Base-by-base conservation (phyloP, 2,888 invertebrate genomes). In the Mythimna impura region DNA sequence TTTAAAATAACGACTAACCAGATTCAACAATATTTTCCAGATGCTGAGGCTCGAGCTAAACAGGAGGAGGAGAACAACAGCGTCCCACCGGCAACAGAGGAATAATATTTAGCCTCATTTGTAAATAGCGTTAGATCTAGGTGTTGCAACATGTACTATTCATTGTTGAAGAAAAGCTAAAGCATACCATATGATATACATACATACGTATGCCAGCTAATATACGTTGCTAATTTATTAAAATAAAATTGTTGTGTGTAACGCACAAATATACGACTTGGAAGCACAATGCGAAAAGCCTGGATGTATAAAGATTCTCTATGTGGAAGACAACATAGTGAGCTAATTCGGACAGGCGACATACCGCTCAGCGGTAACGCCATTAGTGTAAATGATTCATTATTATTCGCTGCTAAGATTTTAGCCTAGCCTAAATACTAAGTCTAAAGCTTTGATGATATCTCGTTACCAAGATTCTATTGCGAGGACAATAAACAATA, bases 21-120 rank as follows among this genome's bases (percentile, higher is more conserved):
- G 66, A 63, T 25, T 17, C 3, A 57, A 60, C 8, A 22, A 54
- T 52, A 20, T 65, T 78, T 91, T 89, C 12, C 92, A 97, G 97
- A 97, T 84, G 97, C 97, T 12, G 97, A 97, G 89, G 95, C 96
- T 55, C 93, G 97, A 74, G 96, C 96, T 86, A 96, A 92, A 86
- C 95, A 92, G 72, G 96, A 96, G 72, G 94, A 94, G 84, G 96
- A 94, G 88, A 92, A 86, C 87, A 92, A 89, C 86, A 90, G 87
- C 52, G 87, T 90, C 14, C 91, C 93, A 55, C 89, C 93, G 52
- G 87, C 92, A 65, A 88, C 95, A 85, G 96, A 96, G 89, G 96
- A 96, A 96, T 96, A 96, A 95, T 96, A 96, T 95, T 94, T 96
- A 91, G 96, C 95, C 94, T 91, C 94, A 85, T 89, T 96, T 95